Evolutionary conservation across 2,113 vertebrate species (phyloP).

Genomic region (Noturus placidus): DNA sequence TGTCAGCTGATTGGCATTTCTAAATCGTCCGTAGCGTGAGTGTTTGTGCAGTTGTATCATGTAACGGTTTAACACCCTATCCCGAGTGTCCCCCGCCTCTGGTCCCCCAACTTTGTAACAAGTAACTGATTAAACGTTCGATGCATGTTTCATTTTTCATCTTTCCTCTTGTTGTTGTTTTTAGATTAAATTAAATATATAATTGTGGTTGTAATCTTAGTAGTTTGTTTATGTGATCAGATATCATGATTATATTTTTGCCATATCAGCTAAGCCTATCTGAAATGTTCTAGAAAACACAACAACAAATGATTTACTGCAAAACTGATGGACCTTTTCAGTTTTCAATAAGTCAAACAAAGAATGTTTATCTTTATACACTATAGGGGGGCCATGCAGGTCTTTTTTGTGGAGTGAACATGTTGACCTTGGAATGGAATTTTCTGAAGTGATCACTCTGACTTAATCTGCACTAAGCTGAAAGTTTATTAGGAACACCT

Average conservation of each 20-base stretch:
- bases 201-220: neutral
- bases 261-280: neutral
- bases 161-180: neutral
- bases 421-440: neutral
- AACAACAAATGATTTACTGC: neutral
- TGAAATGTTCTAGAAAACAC: neutral
- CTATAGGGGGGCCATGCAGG: too few species aligned
- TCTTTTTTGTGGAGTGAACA: neutral
- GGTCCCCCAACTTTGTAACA: too few species aligned
- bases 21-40: too few species aligned
- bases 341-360: neutral
- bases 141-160: neutral
- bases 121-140: neutral
- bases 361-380: neutral
- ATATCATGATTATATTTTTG: neutral
- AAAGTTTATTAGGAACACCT: neutral
- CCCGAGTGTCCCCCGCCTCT: too few species aligned
- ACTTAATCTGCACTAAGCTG: neutral
- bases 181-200: neutral
- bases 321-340: too few species aligned
- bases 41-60: too few species aligned
- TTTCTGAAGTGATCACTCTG: neutral
- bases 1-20: too few species aligned
- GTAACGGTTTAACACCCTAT: too few species aligned
- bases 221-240: neutral